Evolutionary conservation across 2,797 vertebrate species (phyloP).

Genomic region (Notolabrus celidotus): DNA sequence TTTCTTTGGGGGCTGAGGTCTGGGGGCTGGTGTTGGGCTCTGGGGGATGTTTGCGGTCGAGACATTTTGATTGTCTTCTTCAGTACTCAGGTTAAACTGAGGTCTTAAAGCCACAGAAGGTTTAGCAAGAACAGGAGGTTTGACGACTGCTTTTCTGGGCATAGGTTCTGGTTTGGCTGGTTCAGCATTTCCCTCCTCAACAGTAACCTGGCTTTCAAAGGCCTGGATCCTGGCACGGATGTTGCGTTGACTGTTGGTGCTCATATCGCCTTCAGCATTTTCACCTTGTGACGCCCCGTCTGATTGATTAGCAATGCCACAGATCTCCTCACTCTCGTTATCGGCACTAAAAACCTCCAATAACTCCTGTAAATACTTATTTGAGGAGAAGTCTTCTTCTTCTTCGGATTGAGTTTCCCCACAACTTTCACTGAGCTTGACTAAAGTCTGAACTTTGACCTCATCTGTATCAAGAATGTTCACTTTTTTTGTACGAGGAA

Average conservation of each 20-base stretch:
- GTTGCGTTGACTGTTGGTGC: slow-evolving; percentile 83
- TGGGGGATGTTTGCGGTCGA: slow-evolving; percentile 60
- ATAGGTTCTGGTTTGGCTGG: slow-evolving; percentile 82
- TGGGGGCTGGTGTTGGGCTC: slow-evolving; percentile 70
- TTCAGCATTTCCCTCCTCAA: slow-evolving; percentile 72
- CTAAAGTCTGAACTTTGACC: slow-evolving; percentile 71
- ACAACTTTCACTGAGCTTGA: slow-evolving; percentile 58
- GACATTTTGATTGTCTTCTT: slow-evolving; percentile 74
- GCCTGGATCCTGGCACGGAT: slow-evolving; percentile 92
- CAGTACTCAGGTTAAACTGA: slow-evolving; percentile 61
- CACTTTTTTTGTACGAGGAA: slow-evolving; percentile 89
- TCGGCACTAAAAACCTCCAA: slow-evolving; percentile 71
- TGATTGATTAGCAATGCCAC: slow-evolving; percentile 23
- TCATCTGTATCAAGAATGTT: slow-evolving; percentile 82
- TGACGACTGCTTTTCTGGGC: slow-evolving; percentile 83
- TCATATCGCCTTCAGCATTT: slow-evolving; percentile 84
- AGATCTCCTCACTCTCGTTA: slow-evolving; percentile 28
- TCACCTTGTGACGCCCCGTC: slow-evolving; percentile 47
- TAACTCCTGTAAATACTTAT: slow-evolving; percentile 76
- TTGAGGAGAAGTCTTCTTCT: slow-evolving; percentile 33
- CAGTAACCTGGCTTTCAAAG: slow-evolving; percentile 88
- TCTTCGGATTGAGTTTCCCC: slow-evolving; percentile 20
- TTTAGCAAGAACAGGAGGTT: slow-evolving; percentile 86
- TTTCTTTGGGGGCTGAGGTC: slow-evolving; percentile 86
- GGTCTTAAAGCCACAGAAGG: slow-evolving; percentile 86